Base-by-base conservation (phyloP, 1,140 invertebrate species). In the Drosophila burlai region DNA sequence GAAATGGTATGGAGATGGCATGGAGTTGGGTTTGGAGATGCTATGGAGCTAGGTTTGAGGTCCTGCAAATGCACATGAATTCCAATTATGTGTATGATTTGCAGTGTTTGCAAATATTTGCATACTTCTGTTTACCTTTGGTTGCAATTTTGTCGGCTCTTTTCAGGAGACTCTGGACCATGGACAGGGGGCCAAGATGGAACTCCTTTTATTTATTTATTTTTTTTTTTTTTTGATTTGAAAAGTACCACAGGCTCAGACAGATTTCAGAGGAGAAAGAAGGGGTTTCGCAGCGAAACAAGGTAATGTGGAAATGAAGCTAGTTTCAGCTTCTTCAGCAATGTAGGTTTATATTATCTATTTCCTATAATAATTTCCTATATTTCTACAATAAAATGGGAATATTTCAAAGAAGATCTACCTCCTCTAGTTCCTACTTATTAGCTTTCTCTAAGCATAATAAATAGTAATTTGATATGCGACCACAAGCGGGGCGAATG, bases 41-140 rank as follows among this genome's bases (percentile, higher is more conserved):
- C 18, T 8, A 34, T 29, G 42, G 29, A n/a, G 45, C 46, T 43
- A 4, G 21, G 36, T 38, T 13, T 16, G 55, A 67, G 42, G 34
- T 34, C 9, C 4, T 65, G 60, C 40, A 71, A 46, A 76, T 81
- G 64, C 58, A 83, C 45, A 83, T 78, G 66, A 89, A 87, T 89
- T 83, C 61, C 80, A 89, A 87, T 89, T 87, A 89, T 81, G 76
- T 84, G 81, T 87, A 87, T 87, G 84, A 90, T 89, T 89, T 89
- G 73, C 83, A 66, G 72, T 77, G 80, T 63, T 77, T 66, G 84
- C 81, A 83, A 87, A 87, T 87, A 87, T 86, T 87, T 86, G 71
- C 83, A 80, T 87, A 65, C 66, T 54, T 66, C 49, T 58, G 81
- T 87, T 83, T 87, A 83, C 83, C 76, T 86, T 86, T 80, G 67